Conservation (phyloP, 2,888 invertebrate genomes). For the Lasioglossum calceatum region DNA sequence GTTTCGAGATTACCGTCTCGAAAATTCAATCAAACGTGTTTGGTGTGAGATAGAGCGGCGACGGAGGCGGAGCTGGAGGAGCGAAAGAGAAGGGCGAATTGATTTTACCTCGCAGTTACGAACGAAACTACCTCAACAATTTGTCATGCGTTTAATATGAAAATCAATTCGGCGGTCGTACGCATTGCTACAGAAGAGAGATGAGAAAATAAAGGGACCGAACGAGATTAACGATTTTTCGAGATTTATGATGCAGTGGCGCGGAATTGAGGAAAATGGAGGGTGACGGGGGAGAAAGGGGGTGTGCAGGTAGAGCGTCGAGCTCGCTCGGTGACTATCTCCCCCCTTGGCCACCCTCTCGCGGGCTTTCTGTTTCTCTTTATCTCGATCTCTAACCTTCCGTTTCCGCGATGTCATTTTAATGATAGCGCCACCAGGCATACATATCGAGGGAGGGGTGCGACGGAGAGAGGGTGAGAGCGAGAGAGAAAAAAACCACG, state of each 20-base stretch:
- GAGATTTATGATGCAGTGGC: slow-evolving; percentile 63
- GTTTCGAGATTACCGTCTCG: slow-evolving; percentile 12
- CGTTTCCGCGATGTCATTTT: slow-evolving; percentile 73
- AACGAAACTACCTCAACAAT: slow-evolving; percentile 34
- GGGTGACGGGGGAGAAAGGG: slow-evolving; percentile 13
- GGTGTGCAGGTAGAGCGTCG: not conserved
- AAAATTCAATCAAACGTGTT: slow-evolving; percentile 14
- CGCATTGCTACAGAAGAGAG: slow-evolving; percentile 35
- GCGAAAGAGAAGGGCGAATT: slow-evolving; percentile 6
- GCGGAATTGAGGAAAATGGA: slow-evolving; percentile 51
- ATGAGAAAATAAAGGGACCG: slow-evolving; percentile 59
- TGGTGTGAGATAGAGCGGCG: not conserved
- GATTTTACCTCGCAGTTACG: slow-evolving; percentile 18
- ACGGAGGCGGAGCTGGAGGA: not conserved
- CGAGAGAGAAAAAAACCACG: slow-evolving; percentile 18
- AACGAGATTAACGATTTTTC: slow-evolving; percentile 68
- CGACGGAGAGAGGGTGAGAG: not conserved
- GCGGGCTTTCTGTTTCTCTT: slow-evolving; percentile 47
- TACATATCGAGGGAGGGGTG: slow-evolving; percentile 59
- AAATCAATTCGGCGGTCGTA: slow-evolving; percentile 61
- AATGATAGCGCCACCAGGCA: slow-evolving; percentile 73
- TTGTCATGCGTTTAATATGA: slow-evolving; percentile 58
- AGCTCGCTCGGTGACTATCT: slow-evolving; percentile 46
- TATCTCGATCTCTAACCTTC: slow-evolving; percentile 42
- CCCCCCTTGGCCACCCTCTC: not conserved